A percentile compares a stretch with the other conserved stretches of the same genome.
Evolutionary conservation across 2,113 vertebrate genomes (phyloP).

Genomic region (Cyanistes caeruleus): DNA sequence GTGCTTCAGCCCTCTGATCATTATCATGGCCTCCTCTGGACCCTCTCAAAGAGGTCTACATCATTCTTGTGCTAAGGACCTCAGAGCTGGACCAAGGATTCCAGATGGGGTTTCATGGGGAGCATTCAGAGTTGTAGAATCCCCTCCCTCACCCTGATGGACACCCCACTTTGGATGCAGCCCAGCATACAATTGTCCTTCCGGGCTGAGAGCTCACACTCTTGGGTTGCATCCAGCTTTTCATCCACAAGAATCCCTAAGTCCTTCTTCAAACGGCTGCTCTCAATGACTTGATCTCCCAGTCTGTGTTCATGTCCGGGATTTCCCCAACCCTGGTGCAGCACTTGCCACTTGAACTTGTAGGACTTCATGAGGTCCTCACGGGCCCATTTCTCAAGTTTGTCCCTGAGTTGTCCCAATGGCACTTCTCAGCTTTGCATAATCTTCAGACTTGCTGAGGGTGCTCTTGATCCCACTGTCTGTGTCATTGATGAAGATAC

Average conservation of each 20-base stretch:
- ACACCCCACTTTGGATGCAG: rapidly evolving
- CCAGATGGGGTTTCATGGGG: not conserved
- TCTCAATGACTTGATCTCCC: not conserved
- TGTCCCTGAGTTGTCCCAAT: not conserved
- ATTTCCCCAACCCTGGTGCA: not conserved
- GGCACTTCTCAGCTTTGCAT: not conserved
- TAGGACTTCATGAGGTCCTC: not conserved
- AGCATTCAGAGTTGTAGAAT: not conserved
- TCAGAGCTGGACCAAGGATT: not conserved
- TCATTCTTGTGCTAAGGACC: not conserved
- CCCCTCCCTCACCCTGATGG: not conserved
- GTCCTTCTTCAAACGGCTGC: not conserved
- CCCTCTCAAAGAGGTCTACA: too few species aligned
- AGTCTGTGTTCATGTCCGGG: not conserved
- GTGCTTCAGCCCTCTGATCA: too few species aligned
- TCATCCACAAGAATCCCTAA: not conserved
- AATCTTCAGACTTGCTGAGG: not conserved
- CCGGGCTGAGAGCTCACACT: too few species aligned
- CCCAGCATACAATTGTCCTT: not conserved
- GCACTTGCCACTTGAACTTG: not conserved
- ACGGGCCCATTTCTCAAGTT: not conserved
- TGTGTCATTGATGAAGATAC: not conserved
- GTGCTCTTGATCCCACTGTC: not conserved
- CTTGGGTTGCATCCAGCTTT: not conserved
- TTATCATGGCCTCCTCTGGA: not conserved